These are phyloP conservation scores for Bimastos eiseni DNA, from an alignment of 2,888 invertebrate genomes.

Conservation along the genomic window DNA sequence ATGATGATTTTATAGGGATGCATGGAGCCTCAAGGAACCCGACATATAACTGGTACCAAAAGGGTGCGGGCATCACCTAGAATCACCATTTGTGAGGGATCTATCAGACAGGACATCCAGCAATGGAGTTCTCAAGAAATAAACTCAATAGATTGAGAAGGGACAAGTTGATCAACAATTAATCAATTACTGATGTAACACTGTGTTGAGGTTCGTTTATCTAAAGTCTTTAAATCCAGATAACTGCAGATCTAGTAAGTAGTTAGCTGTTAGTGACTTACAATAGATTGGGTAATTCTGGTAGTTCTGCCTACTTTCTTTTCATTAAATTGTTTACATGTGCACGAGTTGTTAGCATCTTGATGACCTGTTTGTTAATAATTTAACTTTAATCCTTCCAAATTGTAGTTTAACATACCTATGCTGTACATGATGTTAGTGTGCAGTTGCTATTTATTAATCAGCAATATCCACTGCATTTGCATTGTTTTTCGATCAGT, in stretches of 20 bases:
- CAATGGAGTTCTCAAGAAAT: too few species aligned
- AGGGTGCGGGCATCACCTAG: too few species aligned
- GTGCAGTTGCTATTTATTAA: not conserved
- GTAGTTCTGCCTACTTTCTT: not conserved
- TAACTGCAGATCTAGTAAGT: not conserved
- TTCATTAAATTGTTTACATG: not conserved
- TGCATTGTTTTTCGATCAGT: not conserved
- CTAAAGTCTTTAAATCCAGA: not conserved
- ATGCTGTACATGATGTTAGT: not conserved
- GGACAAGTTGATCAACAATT: too few species aligned
- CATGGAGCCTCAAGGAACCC: too few species aligned
- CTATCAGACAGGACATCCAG: too few species aligned
- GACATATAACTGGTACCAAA: too few species aligned
- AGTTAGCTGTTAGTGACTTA: conserved; percentile 4
- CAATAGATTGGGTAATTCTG: not conserved
- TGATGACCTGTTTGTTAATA: not conserved
- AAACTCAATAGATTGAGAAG: too few species aligned
- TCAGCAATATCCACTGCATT: not conserved
- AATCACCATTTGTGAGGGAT: too few species aligned
- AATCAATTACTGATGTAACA: conserved; percentile 13
- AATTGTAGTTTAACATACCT: not conserved
- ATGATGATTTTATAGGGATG: too few species aligned
- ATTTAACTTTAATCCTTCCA: not conserved
- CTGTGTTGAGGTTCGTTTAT: not conserved
- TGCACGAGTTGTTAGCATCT: not conserved